Evolutionary conservation across 1,140 invertebrate genomes (phyloP).

Genomic region (Hydropsyche tenuis): DNA sequence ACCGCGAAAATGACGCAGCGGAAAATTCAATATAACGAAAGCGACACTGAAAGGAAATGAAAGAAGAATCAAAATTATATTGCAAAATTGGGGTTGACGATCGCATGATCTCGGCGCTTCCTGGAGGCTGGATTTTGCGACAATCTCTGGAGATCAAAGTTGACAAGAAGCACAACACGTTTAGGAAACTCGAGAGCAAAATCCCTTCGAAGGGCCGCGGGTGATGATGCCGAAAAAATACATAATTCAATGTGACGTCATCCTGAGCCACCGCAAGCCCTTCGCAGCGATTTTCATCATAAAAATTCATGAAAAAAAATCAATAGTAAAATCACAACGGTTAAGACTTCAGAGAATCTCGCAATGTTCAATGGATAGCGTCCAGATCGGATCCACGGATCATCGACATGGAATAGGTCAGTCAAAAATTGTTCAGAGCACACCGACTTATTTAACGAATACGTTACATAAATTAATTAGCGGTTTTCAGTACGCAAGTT

Average conservation of each 20-base stretch:
- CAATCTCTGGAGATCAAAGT: conserved; percentile 10
- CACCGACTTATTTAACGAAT: too few species aligned
- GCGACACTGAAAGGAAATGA: background rate
- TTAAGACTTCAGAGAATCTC: conserved; percentile 30
- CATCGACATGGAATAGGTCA: conserved; percentile 15
- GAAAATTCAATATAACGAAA: conserved; percentile 1
- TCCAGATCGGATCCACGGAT: conserved; percentile 8
- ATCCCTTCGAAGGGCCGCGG: conserved; percentile 45
- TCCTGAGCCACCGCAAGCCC: conserved; percentile 50
- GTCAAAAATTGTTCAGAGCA: background rate
- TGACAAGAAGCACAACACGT: too few species aligned
- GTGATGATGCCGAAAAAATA: conserved; percentile 43
- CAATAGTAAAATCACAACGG: too few species aligned
- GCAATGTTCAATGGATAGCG: conserved; percentile 36
- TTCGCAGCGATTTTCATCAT: conserved; percentile 44
- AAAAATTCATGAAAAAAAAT: background rate
- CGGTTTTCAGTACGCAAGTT: too few species aligned
- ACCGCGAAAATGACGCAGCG: conserved; percentile 5
- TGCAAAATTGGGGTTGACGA: conserved; percentile 30
- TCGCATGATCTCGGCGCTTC: conserved; percentile 11
- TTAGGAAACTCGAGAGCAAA: conserved; percentile 23
- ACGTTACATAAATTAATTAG: too few species aligned
- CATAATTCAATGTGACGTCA: conserved; percentile 39
- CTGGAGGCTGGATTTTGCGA: conserved; percentile 50
- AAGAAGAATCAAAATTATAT: background rate